Evolutionary conservation across 2,797 vertebrate species (phyloP), one percentile per base, ranked within the genome.

Genomic region (Carduelis carduelis): DNA sequence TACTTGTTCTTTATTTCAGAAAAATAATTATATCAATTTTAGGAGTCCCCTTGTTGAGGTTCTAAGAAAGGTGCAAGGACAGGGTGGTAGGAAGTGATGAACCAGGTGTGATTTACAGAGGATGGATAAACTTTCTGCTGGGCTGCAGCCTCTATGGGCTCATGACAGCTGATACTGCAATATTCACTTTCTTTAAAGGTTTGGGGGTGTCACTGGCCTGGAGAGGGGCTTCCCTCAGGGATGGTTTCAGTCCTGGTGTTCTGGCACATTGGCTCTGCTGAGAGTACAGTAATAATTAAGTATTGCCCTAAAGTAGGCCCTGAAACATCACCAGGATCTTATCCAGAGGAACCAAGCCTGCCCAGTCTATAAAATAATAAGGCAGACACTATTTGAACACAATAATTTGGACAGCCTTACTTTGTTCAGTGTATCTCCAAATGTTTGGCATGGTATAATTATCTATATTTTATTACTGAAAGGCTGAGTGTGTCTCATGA

Each of bases 381-480:
- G 49, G 26, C 65, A 89, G 57, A 34, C 8, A 7, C 14, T 77
- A 43, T 91, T 94, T 74, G 56, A 90, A 49, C 37, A 44, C 15
- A 78, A 15, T 56, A n/a, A 34, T 66, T 80, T 83, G 26, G 27
- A 55, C 13, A 75, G 49, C 34, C 39, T 86, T 78, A 47, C 85
- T 83, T 79, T 64, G 30, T 64, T 91, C 74, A 88, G 13, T 59
- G 32, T 47, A 35, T 80, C 80, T 90, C 30, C 30, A 34, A 74
- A 55, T 83, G 43, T 52, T 92, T 41, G 26, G 28, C 24, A 32
- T 60, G 69, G 43, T 81, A 15, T 19, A 66, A 70, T 83, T 90
- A 63, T 92, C 77, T 88, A 8, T 75, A 30, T 37, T 81, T 49
- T 90, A 44, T 86, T 83, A 60, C 39, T 90, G 65, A 68, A 90